Evolutionary conservation across 2,797 vertebrate species (phyloP).

Genomic region (Enteromius thamalakanensis): DNA sequence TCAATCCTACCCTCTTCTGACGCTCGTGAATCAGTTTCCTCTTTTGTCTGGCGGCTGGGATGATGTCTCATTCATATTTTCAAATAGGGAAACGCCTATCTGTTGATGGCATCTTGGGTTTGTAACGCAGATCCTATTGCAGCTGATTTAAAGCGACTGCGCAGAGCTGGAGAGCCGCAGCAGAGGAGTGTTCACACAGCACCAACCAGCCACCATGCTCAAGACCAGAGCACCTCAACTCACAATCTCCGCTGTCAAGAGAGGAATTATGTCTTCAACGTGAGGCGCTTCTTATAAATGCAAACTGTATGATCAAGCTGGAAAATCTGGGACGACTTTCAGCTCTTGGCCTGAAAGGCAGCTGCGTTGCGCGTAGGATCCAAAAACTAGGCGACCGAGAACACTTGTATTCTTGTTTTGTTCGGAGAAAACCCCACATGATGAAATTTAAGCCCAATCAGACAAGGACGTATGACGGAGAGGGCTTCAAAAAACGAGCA

Average conservation of each 20-base stretch:
- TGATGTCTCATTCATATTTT: slow-evolving; percentile 42
- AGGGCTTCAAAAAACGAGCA: slow-evolving; percentile 93
- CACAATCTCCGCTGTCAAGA: slow-evolving; percentile 12
- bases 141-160: slow-evolving; percentile 53
- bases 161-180: slow-evolving; percentile 63
- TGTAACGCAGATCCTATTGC: slow-evolving; percentile 42
- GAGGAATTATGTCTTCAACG: slow-evolving; percentile 39
- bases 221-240: slow-evolving; percentile 22
- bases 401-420: slow-evolving; percentile 30
- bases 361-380: slow-evolving; percentile 26
- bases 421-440: slow-evolving; percentile 75
- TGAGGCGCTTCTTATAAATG: slow-evolving; percentile 25
- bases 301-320: slow-evolving; percentile 35
- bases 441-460: slow-evolving; percentile 98
- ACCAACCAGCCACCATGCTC: slow-evolving; percentile 54
- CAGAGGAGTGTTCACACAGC: slow-evolving; percentile 59
- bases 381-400: slow-evolving; percentile 5
- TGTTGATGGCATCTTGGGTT: slow-evolving; percentile 38
- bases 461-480: slow-evolving; percentile 95
- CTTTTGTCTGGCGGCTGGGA: not conserved
- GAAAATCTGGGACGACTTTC: slow-evolving; percentile 21
- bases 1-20: not conserved
- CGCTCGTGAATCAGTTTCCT: not conserved
- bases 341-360: slow-evolving; percentile 41
- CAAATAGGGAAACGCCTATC: slow-evolving; percentile 34